Conservation (phyloP, 2,888 invertebrate genomes). For the Chloroclystis v-ata region DNA sequence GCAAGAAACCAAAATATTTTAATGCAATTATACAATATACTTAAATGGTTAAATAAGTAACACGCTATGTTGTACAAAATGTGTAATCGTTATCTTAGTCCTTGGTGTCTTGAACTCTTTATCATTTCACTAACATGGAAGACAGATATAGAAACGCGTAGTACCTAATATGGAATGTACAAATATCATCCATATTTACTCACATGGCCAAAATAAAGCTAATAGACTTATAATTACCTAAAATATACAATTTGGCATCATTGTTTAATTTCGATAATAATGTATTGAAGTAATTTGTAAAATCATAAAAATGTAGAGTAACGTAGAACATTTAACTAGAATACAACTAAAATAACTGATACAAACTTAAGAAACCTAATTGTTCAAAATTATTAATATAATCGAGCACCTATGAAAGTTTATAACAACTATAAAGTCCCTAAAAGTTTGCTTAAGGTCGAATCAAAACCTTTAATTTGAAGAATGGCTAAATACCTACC, state of each 20-base stretch:
- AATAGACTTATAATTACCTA: neutral
- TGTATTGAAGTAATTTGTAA: no score
- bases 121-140: constrained; percentile 22
- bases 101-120: constrained; percentile 13
- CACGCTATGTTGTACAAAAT: constrained; percentile 6
- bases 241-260: constrained; percentile 15
- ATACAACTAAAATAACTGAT: neutral
- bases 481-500: constrained; percentile 73
- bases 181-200: constrained; percentile 6
- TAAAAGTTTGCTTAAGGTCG: constrained; percentile 56
- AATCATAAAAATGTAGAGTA: neutral
- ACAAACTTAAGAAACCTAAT: constrained; percentile 1
- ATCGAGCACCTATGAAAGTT: constrained; percentile 28
- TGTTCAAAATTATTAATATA: constrained; percentile 10
- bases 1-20: no score
- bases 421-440: constrained; percentile 46
- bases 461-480: constrained; percentile 66
- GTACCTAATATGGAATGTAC: constrained; percentile 22
- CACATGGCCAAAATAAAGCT: neutral
- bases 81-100: constrained; percentile 6
- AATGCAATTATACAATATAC: no score
- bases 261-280: neutral
- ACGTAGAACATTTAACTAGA: neutral
- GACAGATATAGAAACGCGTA: constrained; percentile 12
- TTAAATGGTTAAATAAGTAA: neutral